Conservation (phyloP, 2,113 vertebrate species). For the Ictalurus furcatus region DNA sequence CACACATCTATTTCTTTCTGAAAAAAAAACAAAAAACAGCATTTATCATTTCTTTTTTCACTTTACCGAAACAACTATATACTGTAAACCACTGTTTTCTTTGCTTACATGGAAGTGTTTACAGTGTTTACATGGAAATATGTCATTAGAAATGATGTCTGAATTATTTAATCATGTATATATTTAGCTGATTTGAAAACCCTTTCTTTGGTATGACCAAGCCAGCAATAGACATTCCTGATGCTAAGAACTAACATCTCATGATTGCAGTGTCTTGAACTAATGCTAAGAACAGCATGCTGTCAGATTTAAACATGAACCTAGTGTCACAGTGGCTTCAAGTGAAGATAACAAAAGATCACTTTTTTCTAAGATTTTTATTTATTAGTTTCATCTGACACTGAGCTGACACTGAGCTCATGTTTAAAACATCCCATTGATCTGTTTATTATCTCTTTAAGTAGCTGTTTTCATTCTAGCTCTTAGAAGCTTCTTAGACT, state of each 20-base stretch:
- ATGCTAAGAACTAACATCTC: not conserved
- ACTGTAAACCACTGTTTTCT: not conserved
- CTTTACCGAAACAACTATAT: not conserved
- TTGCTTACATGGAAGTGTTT: too few species aligned
- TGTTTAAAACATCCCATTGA: not conserved
- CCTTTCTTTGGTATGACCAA: not conserved
- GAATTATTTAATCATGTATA: not conserved
- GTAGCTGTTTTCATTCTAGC: not conserved
- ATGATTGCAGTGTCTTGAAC: not conserved
- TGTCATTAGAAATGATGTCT: not conserved
- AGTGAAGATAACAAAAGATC: not conserved
- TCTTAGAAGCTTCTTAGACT: not conserved
- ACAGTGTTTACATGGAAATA: not conserved
- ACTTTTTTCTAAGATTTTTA: not conserved
- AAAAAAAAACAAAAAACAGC: not conserved
- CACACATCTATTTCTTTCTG: not conserved
- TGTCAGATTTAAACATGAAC: not conserved
- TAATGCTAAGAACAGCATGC: not conserved
- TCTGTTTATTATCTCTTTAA: not conserved
- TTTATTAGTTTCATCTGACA: conserved; percentile 6
- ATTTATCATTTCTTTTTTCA: not conserved
- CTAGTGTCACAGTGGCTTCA: not conserved
- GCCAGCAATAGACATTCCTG: not conserved
- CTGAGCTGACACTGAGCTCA: not conserved
- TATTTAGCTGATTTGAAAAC: not conserved